Base-by-base conservation (phyloP, 2,113 vertebrate genomes). In the Felis chaus region DNA sequence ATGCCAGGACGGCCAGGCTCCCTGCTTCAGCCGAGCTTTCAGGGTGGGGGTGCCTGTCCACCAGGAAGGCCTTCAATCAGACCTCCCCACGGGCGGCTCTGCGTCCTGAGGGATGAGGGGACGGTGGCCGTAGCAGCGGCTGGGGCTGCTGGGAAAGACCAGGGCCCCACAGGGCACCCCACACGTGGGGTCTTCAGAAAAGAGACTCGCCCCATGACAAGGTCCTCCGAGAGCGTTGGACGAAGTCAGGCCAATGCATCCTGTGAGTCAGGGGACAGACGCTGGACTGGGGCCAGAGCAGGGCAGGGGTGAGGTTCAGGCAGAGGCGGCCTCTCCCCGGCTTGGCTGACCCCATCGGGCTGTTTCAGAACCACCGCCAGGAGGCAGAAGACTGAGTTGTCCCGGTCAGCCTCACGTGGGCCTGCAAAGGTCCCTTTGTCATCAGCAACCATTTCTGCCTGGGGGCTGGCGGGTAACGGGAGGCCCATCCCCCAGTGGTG, bases 31-130 rank as follows among this genome's bases (percentile, higher is more conserved):
- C 25, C 25, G 41, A 48, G 73, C n/a, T 4, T 9, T 27, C 0
- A 4, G 36, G 1, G 16, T 7, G 31, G 1, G 36, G 41, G 41
- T 0, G 3, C 16, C 4, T 5, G 23, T 19, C 63, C 23, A 16
- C 1, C 29, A 15, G 48, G 25, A 69, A n/a, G 23, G 50, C 48
- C 13, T 29, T 11, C 18, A 15, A 14, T 16, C 16, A 33, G 36
- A 19, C 48, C 50, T 36, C 19, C 57, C 48, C 4, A 1, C 7
- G 18, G 71, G 13, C 57, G 9, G 14, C n/a, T 78, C 45, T 93
- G 48, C 14, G 48, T n/a, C 63, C 23, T 1, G 13, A 50, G 4
- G 55, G 33, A 7, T 0, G 19, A 71, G 66, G 19, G 18, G 0
- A 16, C 11, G 6, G 7, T 65, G 41, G 41, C 66, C 33, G 4